Evolutionary conservation across 2,113 vertebrate species (phyloP), one percentile per base, ranked within the genome.

Genomic region (Catharus bicknelli): DNA sequence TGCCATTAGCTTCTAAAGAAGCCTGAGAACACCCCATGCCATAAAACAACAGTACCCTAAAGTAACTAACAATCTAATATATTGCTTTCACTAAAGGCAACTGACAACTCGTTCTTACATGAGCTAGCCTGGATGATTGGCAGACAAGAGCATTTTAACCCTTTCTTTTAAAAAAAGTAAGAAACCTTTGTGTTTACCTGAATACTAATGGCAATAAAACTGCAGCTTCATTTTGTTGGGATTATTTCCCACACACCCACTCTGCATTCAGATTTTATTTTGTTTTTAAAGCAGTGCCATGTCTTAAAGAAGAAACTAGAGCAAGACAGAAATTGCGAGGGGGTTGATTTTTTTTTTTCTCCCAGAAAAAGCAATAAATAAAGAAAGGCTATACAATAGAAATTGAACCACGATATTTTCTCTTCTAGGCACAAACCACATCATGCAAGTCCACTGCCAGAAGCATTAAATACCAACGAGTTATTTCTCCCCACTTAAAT

Each of bases 1-100:
- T 94, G 93, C 94, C 94, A 91, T 94, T 90, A 91, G 63, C 62
- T 63, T 81, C 96, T 92, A 87, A 94, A 92, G 83, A 95, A 95
- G 75, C 86, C 89, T 85, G 76, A 82, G 75, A 94, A 92, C 84
- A 95, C 83, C 83, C 90, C 91, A 82, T 79, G 94, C 79, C 93
- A 84, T 94, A 92, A 96, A 96, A 96, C 80, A 94, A 90, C 86
- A 97, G 96, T 87, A 90, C 90, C 92, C 93, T 94, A 92, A 95
- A 94, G 95, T 73, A 78, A 92, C 95, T 67, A 92, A 96, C 90
- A 88, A 92, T 94, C 93, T 89, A 95, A 92, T 76, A 93, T 64
- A 91, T 90, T 55, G 34, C 89, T 91, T 90, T 95, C 91, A 91
- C 94, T 92, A 95, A 91, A 97, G 90, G 89, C 75, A 93, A 88